Percentiles rank a stretch among this genome's conserved stretches.
Conservation (phyloP, 2,888 invertebrate species). For the Conops quadrifasciatus region DNA sequence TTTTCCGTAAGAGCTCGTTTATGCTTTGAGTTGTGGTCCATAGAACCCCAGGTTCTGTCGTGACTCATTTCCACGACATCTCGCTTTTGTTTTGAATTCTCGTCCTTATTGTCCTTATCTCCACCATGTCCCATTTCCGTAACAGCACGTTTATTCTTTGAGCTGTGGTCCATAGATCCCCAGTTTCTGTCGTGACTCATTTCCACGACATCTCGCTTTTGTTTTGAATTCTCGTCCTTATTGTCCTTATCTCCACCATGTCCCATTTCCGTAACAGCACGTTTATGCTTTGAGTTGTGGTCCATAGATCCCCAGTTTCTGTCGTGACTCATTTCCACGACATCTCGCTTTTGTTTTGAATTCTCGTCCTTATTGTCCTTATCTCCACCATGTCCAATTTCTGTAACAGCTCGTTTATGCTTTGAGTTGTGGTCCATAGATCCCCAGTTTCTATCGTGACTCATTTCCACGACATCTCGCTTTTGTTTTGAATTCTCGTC, state of each 20-base stretch:
- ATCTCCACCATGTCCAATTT: too few species aligned
- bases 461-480: neutral
- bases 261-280: neutral
- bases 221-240: neutral
- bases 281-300: neutral
- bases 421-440: neutral
- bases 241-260: neutral
- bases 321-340: neutral
- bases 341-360: too few species aligned
- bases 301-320: neutral
- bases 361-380: too few species aligned
- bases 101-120: neutral
- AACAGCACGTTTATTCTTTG: neutral
- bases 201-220: neutral
- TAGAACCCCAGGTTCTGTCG: neutral
- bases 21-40: neutral
- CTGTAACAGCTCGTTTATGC: too few species aligned
- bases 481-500: too few species aligned
- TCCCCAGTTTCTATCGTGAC: neutral
- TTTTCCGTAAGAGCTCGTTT: neutral
- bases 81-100: neutral
- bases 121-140: neutral
- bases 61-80: neutral
- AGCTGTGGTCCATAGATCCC: neutral
- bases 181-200: neutral